phyloP scores from a whole-genome alignment of 2,113 vertebrate species.

The Dasyprocta punctata region DNA sequence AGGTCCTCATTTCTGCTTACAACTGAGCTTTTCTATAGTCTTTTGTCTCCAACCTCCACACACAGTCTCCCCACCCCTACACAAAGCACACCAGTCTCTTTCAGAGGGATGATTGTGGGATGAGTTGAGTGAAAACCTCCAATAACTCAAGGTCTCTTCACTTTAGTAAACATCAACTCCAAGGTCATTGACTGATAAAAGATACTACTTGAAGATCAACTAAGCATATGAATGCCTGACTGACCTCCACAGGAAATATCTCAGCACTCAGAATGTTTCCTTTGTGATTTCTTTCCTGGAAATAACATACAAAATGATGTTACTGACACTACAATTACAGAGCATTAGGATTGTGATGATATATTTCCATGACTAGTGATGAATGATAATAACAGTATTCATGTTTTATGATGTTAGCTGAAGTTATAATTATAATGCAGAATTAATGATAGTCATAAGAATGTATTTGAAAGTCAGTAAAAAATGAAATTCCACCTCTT shows the following conservation, averaged over 20 bases:
- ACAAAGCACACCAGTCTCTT: background rate
- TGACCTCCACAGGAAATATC: background rate
- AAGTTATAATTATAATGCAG: background rate
- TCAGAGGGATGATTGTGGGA: background rate
- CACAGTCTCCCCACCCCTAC: background rate
- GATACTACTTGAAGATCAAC: background rate
- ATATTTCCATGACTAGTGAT: background rate
- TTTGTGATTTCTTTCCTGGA: background rate
- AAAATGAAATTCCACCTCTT: too few relatives aligned
- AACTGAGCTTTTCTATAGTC: background rate
- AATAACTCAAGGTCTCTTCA: background rate
- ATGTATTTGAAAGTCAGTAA: slow-evolving; percentile 26
- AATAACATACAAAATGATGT: background rate
- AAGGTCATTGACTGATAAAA: background rate
- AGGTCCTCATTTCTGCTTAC: background rate
- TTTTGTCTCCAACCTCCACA: too few relatives aligned
- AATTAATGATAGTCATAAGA: slow-evolving; percentile 43
- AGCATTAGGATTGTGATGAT: background rate
- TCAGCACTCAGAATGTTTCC: background rate
- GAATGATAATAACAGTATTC: background rate
- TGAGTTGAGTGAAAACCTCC: background rate
- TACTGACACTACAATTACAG: background rate
- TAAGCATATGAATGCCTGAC: background rate
- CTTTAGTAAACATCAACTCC: background rate
- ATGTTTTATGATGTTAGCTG: background rate